These are phyloP conservation scores for Sylvia borin DNA, from an alignment of 2,797 vertebrate species.

Conservation along the genomic window DNA sequence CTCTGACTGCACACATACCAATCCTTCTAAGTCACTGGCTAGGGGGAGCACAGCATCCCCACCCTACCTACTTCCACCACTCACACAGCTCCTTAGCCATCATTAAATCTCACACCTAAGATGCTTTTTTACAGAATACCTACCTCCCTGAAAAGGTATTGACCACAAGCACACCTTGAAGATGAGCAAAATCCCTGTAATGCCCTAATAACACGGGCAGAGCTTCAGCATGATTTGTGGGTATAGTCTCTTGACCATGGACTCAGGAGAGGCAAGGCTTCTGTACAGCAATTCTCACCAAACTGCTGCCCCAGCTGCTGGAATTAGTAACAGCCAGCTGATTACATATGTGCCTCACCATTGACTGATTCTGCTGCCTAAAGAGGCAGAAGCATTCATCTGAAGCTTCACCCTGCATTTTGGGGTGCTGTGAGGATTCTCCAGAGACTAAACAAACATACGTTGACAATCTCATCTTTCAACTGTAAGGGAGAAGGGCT, in stretches of 20 bases:
- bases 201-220: not conserved
- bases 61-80: not conserved
- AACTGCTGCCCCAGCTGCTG: not conserved
- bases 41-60: not conserved
- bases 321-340: not conserved
- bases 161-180: not conserved
- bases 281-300: not conserved
- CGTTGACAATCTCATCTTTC: not conserved
- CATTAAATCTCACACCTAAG: not conserved
- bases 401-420: not conserved
- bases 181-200: not conserved
- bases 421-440: not conserved
- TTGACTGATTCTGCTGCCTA: not conserved
- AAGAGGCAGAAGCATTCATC: not conserved
- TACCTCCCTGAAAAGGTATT: not conserved
- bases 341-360: not conserved
- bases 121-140: not conserved
- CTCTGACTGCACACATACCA: not conserved
- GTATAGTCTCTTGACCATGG: fast-evolving
- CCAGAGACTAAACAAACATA: not conserved
- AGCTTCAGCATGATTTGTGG: not conserved
- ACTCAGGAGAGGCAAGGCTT: not conserved
- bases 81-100: not conserved
- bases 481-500: not conserved
- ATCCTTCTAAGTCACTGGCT: not conserved